These are phyloP conservation scores for Automeris io DNA, from an alignment of 2,888 invertebrate species.

Conservation along the genomic window DNA sequence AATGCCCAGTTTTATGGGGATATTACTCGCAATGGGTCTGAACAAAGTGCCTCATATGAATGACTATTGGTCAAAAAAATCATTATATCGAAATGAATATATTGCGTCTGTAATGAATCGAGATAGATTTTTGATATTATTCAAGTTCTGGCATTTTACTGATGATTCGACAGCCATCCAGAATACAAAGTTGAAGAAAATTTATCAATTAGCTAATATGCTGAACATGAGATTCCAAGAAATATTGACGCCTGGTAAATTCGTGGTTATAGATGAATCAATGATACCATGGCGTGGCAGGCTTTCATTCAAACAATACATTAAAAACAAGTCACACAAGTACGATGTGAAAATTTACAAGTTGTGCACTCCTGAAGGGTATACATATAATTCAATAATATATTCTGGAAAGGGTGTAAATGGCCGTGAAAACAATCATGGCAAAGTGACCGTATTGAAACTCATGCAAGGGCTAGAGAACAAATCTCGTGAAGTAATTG, in stretches of 20 bases:
- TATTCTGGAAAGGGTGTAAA: slow-evolving; percentile 11
- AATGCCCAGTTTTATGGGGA: slow-evolving; percentile 15
- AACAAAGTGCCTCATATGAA: slow-evolving; percentile 16
- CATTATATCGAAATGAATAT: slow-evolving; percentile 21
- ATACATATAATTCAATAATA: slow-evolving; percentile 11
- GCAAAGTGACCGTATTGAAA: slow-evolving; percentile 15
- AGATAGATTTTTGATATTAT: slow-evolving; percentile 23
- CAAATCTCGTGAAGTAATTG: slow-evolving; percentile 19
- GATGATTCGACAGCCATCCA: slow-evolving; percentile 15
- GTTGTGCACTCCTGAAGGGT: slow-evolving; percentile 29
- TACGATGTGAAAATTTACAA: slow-evolving; percentile 36
- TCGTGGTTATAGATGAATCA: no score
- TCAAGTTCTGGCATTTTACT: slow-evolving; percentile 24
- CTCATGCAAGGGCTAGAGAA: slow-evolving; percentile 16
- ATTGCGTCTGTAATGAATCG: slow-evolving; percentile 21
- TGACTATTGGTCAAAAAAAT: slow-evolving; percentile 19
- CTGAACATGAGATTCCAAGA: no score
- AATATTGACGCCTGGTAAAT: no score
- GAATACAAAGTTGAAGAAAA: slow-evolving; percentile 8
- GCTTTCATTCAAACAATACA: slow-evolving; percentile 23
- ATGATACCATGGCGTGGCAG: no score
- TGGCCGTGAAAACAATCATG: slow-evolving; percentile 12
- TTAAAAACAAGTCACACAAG: slow-evolving; percentile 27
- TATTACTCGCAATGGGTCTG: slow-evolving; percentile 17
- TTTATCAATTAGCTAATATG: no score